These are phyloP conservation scores for Nymphalis c-album DNA, from an alignment of 2,888 invertebrate genomes.

Conservation along the genomic window DNA sequence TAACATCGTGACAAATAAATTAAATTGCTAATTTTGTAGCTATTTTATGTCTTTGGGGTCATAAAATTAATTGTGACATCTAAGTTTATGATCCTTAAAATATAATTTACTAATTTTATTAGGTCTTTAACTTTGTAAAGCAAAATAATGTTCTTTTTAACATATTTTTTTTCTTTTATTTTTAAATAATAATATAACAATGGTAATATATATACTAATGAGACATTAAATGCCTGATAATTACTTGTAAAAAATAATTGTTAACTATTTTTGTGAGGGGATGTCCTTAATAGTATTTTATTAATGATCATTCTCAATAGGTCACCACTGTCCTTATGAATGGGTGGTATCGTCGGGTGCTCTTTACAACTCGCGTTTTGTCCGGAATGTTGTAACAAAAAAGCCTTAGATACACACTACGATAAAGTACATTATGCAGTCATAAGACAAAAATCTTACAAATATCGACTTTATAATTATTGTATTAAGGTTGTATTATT, in stretches of 20 bases:
- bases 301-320: constrained; percentile 71
- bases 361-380: constrained; percentile 80
- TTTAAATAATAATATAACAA: not conserved
- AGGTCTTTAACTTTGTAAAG: constrained; percentile 31
- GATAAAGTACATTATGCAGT: constrained; percentile 58
- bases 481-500: constrained; percentile 28
- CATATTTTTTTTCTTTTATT: not conserved
- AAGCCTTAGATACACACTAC: constrained; percentile 77
- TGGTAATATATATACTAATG: too few relatives aligned
- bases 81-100: constrained; percentile 34
- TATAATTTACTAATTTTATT: constrained; percentile 34
- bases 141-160: not conserved
- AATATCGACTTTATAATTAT: constrained; percentile 49
- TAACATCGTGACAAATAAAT: constrained; percentile 36
- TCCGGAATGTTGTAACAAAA: constrained; percentile 80
- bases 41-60: constrained; percentile 30
- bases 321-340: constrained; percentile 80
- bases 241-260: not conserved
- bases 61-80: constrained; percentile 39
- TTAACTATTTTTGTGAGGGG: constrained; percentile 14
- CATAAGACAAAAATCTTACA: constrained; percentile 20
- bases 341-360: constrained; percentile 80
- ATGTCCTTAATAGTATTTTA: constrained; percentile 56
- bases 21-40: constrained; percentile 37
- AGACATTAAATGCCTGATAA: too few relatives aligned